Evolutionary conservation across 2,888 invertebrate species (phyloP).

Genomic region (Eristalis intricaria): DNA sequence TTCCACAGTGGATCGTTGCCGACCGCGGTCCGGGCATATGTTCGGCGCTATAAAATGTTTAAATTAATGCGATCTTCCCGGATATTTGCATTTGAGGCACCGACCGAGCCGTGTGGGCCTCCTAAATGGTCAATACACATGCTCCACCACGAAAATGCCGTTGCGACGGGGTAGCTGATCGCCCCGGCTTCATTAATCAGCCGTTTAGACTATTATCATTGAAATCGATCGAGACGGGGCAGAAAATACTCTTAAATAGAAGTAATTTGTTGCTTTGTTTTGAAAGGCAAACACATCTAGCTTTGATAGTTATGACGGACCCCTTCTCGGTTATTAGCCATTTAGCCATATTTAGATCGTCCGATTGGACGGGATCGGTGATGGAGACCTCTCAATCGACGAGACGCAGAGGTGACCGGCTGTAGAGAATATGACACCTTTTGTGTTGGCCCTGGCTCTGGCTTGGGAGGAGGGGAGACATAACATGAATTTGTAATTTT

Average conservation of each 20-base stretch:
- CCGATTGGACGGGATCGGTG: slow-evolving; percentile 41
- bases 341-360: slow-evolving; percentile 68
- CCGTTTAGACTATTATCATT: slow-evolving; percentile 68
- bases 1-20: slow-evolving; percentile 26
- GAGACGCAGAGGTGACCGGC: slow-evolving; percentile 28
- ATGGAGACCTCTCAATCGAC: slow-evolving; percentile 34
- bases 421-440: slow-evolving; percentile 37
- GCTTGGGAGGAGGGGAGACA: slow-evolving; percentile 10
- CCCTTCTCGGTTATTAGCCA: slow-evolving; percentile 55
- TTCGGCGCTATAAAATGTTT: slow-evolving; percentile 61
- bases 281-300: slow-evolving; percentile 47
- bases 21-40: slow-evolving; percentile 7
- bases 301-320: slow-evolving; percentile 51
- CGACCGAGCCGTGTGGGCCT: slow-evolving; percentile 58
- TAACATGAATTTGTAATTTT: slow-evolving; percentile 35
- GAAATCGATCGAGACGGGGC: slow-evolving; percentile 44
- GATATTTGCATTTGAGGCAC: slow-evolving; percentile 60
- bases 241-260: slow-evolving; percentile 46
- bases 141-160: background rate
- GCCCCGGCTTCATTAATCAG: slow-evolving; percentile 67
- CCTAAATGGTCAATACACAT: slow-evolving; percentile 38
- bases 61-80: slow-evolving; percentile 66
- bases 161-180: slow-evolving; percentile 27
- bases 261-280: slow-evolving; percentile 63
- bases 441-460: slow-evolving; percentile 9